phyloP scores from a whole-genome alignment of 2,888 invertebrate genomes.

The Cordilura impudica region DNA sequence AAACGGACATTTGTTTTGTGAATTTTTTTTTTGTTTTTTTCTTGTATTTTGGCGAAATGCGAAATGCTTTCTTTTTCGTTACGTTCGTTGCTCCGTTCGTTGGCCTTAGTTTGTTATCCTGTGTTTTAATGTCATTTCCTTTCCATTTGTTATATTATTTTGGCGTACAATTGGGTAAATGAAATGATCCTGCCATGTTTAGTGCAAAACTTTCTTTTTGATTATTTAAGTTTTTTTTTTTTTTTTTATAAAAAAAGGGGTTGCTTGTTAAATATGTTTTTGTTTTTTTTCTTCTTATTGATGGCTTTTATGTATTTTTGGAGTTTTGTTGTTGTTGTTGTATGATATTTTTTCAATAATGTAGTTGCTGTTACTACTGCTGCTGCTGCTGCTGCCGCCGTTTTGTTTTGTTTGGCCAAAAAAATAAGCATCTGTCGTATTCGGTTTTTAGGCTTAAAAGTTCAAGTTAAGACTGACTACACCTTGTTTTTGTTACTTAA shows the following conservation, averaged over 20 bases:
- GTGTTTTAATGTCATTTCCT: conserved; percentile 56
- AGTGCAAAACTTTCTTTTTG: conserved; percentile 34
- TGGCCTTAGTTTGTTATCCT: conserved; percentile 48
- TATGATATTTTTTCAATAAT: background rate
- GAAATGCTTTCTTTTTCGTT: conserved; percentile 63
- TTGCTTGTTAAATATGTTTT: conserved; percentile 35
- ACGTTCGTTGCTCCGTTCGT: no score
- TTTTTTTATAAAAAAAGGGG: conserved; percentile 9
- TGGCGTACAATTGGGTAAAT: background rate
- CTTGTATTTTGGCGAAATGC: background rate
- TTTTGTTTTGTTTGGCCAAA: conserved; percentile 52
- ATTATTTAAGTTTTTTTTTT: conserved; percentile 22
- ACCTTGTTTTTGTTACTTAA: conserved; percentile 54
- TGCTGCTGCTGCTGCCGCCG: background rate
- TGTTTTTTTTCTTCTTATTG: no score
- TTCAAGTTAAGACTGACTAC: conserved; percentile 37
- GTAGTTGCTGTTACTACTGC: background rate
- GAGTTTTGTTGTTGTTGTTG: conserved; percentile 1
- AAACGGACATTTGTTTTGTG: conserved; percentile 63
- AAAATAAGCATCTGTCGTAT: conserved; percentile 60
- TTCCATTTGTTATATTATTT: conserved; percentile 20
- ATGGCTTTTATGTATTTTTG: conserved; percentile 21
- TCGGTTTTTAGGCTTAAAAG: conserved; percentile 57
- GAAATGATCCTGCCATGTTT: conserved; percentile 34
- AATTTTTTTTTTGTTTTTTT: background rate